Evolutionary conservation across 2,888 invertebrate species (phyloP).

Genomic region (Agrilus mali): DNA sequence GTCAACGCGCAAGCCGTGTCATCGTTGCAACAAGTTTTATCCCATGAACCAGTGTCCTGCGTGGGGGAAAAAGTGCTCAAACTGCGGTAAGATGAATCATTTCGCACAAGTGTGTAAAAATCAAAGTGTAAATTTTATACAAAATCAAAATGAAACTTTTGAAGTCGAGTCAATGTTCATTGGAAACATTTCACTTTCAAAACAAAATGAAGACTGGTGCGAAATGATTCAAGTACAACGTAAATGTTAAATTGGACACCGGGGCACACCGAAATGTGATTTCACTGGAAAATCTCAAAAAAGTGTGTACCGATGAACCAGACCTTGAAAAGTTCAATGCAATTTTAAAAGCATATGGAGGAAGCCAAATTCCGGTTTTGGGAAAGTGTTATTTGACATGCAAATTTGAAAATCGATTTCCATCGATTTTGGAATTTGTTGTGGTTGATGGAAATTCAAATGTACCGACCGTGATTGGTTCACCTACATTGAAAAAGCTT

Average conservation of each 20-base stretch:
- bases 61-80: conserved; percentile 1
- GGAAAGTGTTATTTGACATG: too few relatives aligned
- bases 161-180: conserved; percentile 1
- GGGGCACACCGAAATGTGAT: conserved; percentile 1
- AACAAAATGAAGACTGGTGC: not conserved
- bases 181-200: too few relatives aligned
- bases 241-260: conserved; percentile 4
- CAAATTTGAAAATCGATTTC: too few relatives aligned
- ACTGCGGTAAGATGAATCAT: conserved; percentile 1
- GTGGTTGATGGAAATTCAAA: too few relatives aligned
- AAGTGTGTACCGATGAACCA: too few relatives aligned
- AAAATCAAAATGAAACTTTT: too few relatives aligned
- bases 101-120: conserved; percentile 1
- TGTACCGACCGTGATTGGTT: too few relatives aligned
- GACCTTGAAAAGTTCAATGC: too few relatives aligned
- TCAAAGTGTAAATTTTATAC: not conserved
- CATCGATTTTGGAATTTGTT: too few relatives aligned
- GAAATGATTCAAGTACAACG: not conserved
- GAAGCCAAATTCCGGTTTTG: too few relatives aligned
- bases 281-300: not conserved
- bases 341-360: too few relatives aligned
- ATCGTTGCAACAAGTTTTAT: not conserved
- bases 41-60: conserved; percentile 2
- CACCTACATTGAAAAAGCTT: too few relatives aligned
- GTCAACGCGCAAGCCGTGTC: conserved; percentile 1